These are phyloP conservation scores for Thera obeliscata DNA, from an alignment of 2,888 invertebrate genomes.

Conservation along the genomic window DNA sequence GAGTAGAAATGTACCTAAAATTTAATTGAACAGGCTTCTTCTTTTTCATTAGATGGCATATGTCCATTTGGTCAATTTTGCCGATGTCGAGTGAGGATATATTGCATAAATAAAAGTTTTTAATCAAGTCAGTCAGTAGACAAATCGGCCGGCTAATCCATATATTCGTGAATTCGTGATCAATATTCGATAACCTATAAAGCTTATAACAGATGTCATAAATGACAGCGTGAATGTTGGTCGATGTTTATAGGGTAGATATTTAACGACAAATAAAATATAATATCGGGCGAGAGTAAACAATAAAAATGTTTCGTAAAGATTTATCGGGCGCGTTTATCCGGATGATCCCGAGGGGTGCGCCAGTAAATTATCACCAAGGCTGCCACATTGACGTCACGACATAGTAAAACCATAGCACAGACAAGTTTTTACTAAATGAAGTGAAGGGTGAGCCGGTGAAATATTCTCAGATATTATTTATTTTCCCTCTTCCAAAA, in stretches of 20 bases:
- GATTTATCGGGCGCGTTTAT: conserved; percentile 65
- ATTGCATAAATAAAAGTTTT: too few species aligned
- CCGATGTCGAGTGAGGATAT: too few species aligned
- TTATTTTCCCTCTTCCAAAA: too few species aligned
- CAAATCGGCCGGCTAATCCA: conserved; percentile 28
- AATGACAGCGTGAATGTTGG: conserved; percentile 46
- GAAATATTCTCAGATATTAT: background rate
- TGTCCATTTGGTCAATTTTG: too few species aligned
- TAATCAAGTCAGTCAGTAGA: too few species aligned
- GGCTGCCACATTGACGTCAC: conserved; percentile 40
- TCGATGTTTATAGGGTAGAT: conserved; percentile 46
- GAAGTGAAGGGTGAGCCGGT: conserved; percentile 15
- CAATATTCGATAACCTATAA: conserved; percentile 45
- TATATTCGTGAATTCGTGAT: conserved; percentile 35
- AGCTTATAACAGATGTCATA: conserved; percentile 43
- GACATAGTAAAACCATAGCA: conserved; percentile 30
- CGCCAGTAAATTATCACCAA: conserved; percentile 62
- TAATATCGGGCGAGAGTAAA: conserved; percentile 50
- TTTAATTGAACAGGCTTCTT: too few species aligned
- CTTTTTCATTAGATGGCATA: too few species aligned
- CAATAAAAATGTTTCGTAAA: conserved; percentile 55
- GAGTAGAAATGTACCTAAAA: too few species aligned
- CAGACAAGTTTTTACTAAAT: conserved; percentile 26
- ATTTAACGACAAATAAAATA: conserved; percentile 55
- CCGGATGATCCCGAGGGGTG: conserved; percentile 61